Conservation (phyloP, 2,797 vertebrate species). For the Gallirallus australis region DNA sequence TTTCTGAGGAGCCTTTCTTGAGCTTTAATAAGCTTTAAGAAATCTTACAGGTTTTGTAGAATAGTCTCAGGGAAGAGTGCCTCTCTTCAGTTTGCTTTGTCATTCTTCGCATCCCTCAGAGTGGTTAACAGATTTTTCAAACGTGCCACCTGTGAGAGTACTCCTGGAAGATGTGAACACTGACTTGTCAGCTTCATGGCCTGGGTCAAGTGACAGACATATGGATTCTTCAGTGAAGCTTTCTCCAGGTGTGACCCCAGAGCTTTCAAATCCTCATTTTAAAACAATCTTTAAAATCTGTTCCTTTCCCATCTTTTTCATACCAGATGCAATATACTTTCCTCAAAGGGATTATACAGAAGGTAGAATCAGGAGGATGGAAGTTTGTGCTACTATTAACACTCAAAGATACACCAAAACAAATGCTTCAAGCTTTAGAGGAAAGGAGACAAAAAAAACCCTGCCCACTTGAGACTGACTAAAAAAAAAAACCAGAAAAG, state of each 20-base stretch:
- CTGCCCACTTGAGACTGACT: not conserved
- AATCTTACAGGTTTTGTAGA: not conserved
- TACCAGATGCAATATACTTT: not conserved
- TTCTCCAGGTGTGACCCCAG: not conserved
- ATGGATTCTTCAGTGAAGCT: not conserved
- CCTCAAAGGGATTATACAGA: not conserved
- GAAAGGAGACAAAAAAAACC: not conserved
- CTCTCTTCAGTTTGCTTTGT: not conserved
- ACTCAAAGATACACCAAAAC: not conserved
- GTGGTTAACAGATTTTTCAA: not conserved
- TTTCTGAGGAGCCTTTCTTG: not conserved
- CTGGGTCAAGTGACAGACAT: not conserved
- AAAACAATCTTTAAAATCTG: not conserved
- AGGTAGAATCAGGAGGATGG: not conserved
- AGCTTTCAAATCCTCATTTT: not conserved
- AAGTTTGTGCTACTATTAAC: not conserved
- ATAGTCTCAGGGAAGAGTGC: not conserved
- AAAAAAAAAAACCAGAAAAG: no score
- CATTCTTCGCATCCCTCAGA: not conserved
- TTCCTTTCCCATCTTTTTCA: not conserved
- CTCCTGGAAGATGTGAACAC: not conserved
- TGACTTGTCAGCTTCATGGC: not conserved
- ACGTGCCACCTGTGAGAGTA: not conserved
- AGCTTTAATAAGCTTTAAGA: not conserved
- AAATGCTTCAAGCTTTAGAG: not conserved